A percentile compares a stretch with the other conserved stretches of the same genome.
These are phyloP conservation scores for Cryptotis parvus DNA, from an alignment of 2,113 vertebrate genomes.

Conservation along the genomic window DNA sequence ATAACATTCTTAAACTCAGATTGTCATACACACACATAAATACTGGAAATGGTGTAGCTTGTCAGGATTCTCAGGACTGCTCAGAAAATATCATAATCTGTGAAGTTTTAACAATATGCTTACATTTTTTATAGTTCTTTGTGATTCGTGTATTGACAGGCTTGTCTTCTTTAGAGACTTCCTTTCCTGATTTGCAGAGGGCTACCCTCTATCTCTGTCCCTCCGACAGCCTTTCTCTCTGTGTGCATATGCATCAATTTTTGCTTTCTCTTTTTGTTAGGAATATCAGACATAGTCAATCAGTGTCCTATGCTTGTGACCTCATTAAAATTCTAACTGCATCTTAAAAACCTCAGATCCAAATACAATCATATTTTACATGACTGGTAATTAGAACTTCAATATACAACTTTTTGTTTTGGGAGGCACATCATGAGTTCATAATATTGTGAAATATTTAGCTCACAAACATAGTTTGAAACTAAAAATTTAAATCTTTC, in stretches of 20 bases:
- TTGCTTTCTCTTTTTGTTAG: background rate
- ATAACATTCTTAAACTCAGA: background rate
- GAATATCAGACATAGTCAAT: background rate
- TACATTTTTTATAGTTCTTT: background rate
- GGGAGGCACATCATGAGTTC: background rate
- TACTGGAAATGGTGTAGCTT: background rate
- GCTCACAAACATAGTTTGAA: background rate
- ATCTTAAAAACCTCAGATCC: background rate
- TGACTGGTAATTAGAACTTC: background rate
- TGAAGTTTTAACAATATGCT: background rate
- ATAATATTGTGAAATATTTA: background rate
- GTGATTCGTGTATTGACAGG: too few species aligned
- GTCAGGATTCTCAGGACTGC: background rate
- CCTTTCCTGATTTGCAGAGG: background rate
- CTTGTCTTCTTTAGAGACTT: background rate
- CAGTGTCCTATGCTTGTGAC: background rate
- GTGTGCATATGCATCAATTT: background rate
- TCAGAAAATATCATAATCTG: background rate
- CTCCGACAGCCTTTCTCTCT: accelerated
- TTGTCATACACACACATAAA: background rate
- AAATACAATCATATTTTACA: background rate
- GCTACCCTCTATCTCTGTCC: background rate
- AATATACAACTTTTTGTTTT: background rate
- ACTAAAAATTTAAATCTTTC: background rate
- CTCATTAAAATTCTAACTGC: background rate